phyloP scores from a whole-genome alignment of 2,797 vertebrate genomes.

The Parambassis ranga region DNA sequence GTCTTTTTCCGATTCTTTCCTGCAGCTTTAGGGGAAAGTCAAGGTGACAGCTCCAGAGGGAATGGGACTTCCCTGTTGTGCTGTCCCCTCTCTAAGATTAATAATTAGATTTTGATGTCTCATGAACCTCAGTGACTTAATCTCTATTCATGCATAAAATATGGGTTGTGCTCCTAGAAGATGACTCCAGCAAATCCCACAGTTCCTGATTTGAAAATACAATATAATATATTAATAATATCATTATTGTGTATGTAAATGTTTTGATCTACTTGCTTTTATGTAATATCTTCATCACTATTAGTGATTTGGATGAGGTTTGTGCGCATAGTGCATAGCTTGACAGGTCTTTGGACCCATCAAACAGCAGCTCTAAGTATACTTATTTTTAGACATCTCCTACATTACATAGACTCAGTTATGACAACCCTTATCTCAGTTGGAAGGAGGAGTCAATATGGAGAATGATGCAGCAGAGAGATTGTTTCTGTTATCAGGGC shows the following conservation, averaged over 20 bases:
- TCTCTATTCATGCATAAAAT: not conserved
- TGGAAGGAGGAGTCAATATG: not conserved
- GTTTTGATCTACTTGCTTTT: no score
- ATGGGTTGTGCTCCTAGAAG: not conserved
- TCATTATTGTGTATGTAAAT: no score
- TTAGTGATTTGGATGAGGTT: no score
- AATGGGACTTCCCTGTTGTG: not conserved
- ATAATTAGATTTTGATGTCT: conserved; percentile 23
- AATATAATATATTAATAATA: no score
- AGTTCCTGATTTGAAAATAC: no score
- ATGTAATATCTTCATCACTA: no score
- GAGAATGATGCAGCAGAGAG: not conserved
- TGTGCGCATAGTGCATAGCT: not conserved
- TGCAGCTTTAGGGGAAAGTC: conserved; percentile 5
- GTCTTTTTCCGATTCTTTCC: conserved; percentile 13
- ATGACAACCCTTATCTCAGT: not conserved
- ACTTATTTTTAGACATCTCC: conserved; percentile 48
- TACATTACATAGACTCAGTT: conserved; percentile 22
- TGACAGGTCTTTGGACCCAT: conserved; percentile 1
- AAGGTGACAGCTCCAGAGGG: not conserved
- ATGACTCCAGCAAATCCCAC: no score
- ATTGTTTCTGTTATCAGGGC: not conserved
- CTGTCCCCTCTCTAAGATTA: conserved; percentile 1
- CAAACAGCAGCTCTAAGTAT: conserved; percentile 26
- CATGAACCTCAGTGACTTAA: not conserved